Evolutionary conservation across 2,797 vertebrate species (phyloP).

Genomic region (Delichon dasypus): DNA sequence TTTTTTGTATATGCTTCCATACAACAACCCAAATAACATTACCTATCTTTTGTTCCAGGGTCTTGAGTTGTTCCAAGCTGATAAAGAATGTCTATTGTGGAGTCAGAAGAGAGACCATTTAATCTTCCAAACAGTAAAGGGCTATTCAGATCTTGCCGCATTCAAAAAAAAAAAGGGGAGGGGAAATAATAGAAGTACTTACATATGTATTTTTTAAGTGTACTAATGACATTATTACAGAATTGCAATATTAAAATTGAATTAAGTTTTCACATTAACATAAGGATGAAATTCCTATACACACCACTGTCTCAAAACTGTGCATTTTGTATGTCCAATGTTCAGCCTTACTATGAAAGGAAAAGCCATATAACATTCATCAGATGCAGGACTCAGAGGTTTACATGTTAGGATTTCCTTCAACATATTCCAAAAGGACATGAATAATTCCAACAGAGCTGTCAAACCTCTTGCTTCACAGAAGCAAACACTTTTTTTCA

Average conservation of each 20-base stretch:
- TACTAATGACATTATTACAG: neutral
- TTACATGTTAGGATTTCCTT: neutral
- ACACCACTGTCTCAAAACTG: neutral
- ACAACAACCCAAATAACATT: constrained; percentile 26
- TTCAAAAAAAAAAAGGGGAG: constrained; percentile 1
- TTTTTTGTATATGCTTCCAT: neutral
- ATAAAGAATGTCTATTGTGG: constrained; percentile 98
- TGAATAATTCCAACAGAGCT: neutral
- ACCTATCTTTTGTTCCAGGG: constrained; percentile 97
- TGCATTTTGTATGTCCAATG: neutral
- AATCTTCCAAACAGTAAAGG: constrained; percentile 96
- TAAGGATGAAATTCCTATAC: neutral
- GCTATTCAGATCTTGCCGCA: constrained; percentile 91
- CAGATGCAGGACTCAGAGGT: neutral
- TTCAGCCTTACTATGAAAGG: neutral
- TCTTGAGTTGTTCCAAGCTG: constrained; percentile 98
- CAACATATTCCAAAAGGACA: neutral
- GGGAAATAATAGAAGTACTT: constrained; percentile 55
- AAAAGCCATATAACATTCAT: neutral
- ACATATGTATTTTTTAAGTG: neutral
- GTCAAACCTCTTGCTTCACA: neutral
- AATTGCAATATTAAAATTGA: neutral
- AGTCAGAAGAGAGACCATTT: constrained; percentile 97
- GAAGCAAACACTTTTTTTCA: neutral
- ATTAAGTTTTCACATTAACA: neutral